phyloP scores from a whole-genome alignment of 1,140 invertebrate genomes.

The Listronotus bonariensis region DNA sequence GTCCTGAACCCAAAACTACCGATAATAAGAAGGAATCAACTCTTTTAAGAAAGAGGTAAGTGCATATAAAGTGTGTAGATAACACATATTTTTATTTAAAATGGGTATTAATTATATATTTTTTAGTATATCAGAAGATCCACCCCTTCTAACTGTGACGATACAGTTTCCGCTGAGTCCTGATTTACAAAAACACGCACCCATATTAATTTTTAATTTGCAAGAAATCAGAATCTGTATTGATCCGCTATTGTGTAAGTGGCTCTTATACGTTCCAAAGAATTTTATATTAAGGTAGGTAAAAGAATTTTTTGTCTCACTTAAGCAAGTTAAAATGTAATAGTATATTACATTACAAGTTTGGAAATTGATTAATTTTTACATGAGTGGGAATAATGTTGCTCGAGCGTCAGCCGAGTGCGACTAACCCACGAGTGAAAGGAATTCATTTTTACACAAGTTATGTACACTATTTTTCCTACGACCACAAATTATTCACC shows the following conservation, averaged over 20 bases:
- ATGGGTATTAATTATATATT: slow-evolving; percentile 3
- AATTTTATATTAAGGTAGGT: slow-evolving; percentile 25
- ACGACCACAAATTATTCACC: too few species aligned
- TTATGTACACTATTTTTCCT: too few species aligned
- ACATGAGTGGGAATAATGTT: too few species aligned
- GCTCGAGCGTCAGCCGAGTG: too few species aligned
- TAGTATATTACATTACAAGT: too few species aligned
- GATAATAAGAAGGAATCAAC: slow-evolving; percentile 5
- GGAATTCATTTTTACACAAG: too few species aligned
- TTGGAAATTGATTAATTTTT: too few species aligned
- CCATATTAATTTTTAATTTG: slow-evolving; percentile 63
- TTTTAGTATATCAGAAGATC: slow-evolving; percentile 49
- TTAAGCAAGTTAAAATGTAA: too few species aligned
- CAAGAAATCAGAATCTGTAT: slow-evolving; percentile 63
- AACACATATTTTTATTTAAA: slow-evolving; percentile 6
- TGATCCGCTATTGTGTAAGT: slow-evolving; percentile 66
- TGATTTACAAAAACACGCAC: slow-evolving; percentile 58
- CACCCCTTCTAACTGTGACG: slow-evolving; percentile 55
- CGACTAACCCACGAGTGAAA: too few species aligned
- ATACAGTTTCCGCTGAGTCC: slow-evolving; percentile 62
- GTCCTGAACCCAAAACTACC: slow-evolving; percentile 57
- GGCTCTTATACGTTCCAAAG: slow-evolving; percentile 62
- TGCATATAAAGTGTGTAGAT: neutral
- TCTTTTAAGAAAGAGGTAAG: slow-evolving; percentile 3
- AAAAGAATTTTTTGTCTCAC: too few species aligned